These are phyloP conservation scores for Cotesia congregata DNA, from an alignment of 2,888 invertebrate genomes.

Conservation along the genomic window DNA sequence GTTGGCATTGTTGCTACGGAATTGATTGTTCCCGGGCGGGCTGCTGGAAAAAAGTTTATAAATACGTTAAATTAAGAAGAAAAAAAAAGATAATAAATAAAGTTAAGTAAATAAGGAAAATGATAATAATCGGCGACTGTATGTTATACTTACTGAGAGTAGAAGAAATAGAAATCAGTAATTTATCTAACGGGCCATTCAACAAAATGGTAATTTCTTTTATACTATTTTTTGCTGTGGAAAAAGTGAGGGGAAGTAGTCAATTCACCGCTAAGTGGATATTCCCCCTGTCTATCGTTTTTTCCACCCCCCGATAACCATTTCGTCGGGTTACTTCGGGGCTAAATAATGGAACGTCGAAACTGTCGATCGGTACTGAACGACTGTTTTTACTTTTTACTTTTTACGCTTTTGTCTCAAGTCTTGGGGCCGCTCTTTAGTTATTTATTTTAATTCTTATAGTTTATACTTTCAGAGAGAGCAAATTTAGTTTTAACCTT, in stretches of 20 bases:
- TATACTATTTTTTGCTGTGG: constrained; percentile 28
- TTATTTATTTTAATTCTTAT: constrained; percentile 1
- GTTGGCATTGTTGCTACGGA: too few species aligned
- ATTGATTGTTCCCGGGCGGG: too few species aligned
- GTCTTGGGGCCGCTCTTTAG: constrained; percentile 19
- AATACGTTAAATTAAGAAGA: background rate
- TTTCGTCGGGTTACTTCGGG: constrained; percentile 40
- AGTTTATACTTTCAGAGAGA: background rate
- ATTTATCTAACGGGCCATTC: constrained; percentile 36
- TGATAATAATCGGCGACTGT: background rate
- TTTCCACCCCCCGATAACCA: constrained; percentile 34
- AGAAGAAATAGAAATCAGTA: constrained; percentile 25
- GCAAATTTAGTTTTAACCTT: too few species aligned
- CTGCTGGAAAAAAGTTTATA: background rate
- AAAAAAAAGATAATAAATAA: background rate
- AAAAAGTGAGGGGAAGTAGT: constrained; percentile 32
- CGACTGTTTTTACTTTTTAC: constrained; percentile 34
- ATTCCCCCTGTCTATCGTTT: constrained; percentile 29
- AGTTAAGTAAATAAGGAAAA: background rate
- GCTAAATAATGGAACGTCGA: constrained; percentile 43
- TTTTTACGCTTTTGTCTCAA: constrained; percentile 31
- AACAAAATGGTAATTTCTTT: constrained; percentile 39
- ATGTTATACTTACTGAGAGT: constrained; percentile 5
- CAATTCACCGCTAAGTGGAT: constrained; percentile 42
- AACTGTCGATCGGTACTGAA: constrained; percentile 38